Base-by-base conservation (phyloP, 2,888 invertebrate genomes). In the Exephanes ischioxanthus region DNA sequence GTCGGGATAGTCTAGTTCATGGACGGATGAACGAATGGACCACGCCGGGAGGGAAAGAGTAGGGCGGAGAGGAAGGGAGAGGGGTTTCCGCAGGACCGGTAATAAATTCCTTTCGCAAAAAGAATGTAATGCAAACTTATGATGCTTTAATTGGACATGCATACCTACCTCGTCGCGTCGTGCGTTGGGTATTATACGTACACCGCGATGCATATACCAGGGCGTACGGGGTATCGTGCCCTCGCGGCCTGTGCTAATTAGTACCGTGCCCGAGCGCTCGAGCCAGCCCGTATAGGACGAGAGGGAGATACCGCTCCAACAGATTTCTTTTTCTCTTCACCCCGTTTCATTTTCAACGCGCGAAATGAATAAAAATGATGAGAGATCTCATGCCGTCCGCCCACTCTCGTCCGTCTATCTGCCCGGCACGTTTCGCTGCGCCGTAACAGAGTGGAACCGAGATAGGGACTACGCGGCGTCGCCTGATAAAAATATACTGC, bases 71-170 rank as follows among this genome's bases (percentile, higher is more conserved):
- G 22, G 16, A 37, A 22, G 58, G 19, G 45, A 73, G 67, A 58
- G 80, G 45, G 53, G 68, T 61, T 73, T 79, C 71, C 71, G 70
- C 71, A 79, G 85, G 81, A 71, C 83, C 67, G 61, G 79, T 87
- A 86, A 89, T 89, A 89, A 89, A 87, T 89, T 87, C 85, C 78
- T 85, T 78, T 83, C 58, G 77, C 63, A 89, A 89, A 90, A 87
- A 89, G 86, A 86, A 89, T 89, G 88, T 89, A 90, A 91, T 90
- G 90, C 88, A 90, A 90, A 91, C 90, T 91, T 91, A 91, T 91
- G 89, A 90, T 90, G 89, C 90, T 90, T 91, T 91, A 91, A 92
- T 91, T 91, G 92, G 91, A 92, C 91, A 90, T 91, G 90, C 90
- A 89, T 90, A 91, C 87, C 88, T 87, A 89, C 84, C 87, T 72